A percentile compares a stretch with the other conserved stretches of the same genome.
Conservation (phyloP, 2,888 invertebrate species). For the Saturnia pavonia region DNA sequence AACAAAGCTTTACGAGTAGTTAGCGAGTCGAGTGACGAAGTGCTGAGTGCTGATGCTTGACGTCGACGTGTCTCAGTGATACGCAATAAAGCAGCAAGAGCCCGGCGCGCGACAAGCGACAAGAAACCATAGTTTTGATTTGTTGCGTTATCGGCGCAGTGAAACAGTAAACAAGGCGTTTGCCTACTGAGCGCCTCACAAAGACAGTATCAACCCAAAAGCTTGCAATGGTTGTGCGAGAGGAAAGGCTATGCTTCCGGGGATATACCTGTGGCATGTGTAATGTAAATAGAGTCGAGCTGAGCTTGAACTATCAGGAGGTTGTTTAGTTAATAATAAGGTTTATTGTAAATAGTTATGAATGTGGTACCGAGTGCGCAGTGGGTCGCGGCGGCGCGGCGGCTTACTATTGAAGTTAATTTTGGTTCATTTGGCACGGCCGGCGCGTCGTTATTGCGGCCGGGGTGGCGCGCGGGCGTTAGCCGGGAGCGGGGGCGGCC, state of each 20-base stretch:
- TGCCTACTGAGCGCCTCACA: no score
- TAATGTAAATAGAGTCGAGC: not conserved
- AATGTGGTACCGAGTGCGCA: not conserved
- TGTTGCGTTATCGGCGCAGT: not conserved
- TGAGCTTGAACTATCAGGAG: not conserved
- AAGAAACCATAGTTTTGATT: not conserved
- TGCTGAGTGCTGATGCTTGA: no score
- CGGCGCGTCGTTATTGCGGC: slow-evolving; percentile 4
- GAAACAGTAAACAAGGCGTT: no score
- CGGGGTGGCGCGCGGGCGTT: not conserved
- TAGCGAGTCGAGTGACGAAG: no score
- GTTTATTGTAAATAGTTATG: not conserved
- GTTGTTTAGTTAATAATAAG: not conserved
- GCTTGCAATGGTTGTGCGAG: not conserved
- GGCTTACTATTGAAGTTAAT: slow-evolving; percentile 3
- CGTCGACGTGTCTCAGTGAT: no score
- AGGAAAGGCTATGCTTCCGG: not conserved
- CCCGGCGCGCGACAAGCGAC: no score
- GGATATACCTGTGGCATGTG: not conserved
- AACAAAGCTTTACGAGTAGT: no score
- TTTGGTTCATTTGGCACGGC: slow-evolving; percentile 8
- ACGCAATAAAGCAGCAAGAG: no score
- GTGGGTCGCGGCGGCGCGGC: not conserved
- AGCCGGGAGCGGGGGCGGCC: not conserved
- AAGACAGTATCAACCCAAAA: no score